phyloP scores from a whole-genome alignment of 2,797 vertebrate species.

The Muscicapa comitata region DNA sequence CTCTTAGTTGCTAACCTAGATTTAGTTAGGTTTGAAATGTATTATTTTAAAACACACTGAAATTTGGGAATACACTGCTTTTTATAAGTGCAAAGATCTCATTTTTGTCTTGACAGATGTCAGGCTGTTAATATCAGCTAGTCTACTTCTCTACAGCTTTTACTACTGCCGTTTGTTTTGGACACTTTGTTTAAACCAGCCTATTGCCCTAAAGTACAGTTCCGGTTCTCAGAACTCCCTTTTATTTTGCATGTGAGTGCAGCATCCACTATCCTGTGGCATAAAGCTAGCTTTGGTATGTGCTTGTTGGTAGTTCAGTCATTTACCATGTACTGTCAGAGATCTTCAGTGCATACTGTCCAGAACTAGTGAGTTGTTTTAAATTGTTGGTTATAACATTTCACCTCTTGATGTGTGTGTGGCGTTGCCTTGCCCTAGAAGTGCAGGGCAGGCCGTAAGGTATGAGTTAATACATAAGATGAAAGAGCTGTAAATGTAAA shows the following conservation, averaged over 20 bases:
- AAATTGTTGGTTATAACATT: not conserved
- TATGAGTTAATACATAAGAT: not conserved
- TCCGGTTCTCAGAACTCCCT: not conserved
- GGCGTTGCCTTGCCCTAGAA: not conserved
- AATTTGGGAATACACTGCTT: not conserved
- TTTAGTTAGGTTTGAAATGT: not conserved
- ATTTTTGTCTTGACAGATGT: not conserved
- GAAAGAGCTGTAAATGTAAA: not conserved
- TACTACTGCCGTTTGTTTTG: not conserved
- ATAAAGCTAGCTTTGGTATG: not conserved
- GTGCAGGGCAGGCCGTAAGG: not conserved
- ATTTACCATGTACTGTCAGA: not conserved
- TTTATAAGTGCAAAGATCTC: not conserved
- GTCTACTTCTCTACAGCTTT: not conserved
- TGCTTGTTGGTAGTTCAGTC: not conserved
- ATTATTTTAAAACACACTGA: not conserved
- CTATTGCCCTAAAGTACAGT: rapidly evolving
- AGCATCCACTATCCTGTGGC: not conserved
- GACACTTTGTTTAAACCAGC: not conserved
- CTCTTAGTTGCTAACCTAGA: not conserved
- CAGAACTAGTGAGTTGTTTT: not conserved
- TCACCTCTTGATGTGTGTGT: not conserved
- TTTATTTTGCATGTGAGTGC: not conserved
- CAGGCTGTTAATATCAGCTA: not conserved
- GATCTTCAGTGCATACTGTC: not conserved